Evolutionary conservation across 2,113 vertebrate species (phyloP), one percentile per base, ranked within the genome.

Genomic region (Onychorhynchus coronatus): DNA sequence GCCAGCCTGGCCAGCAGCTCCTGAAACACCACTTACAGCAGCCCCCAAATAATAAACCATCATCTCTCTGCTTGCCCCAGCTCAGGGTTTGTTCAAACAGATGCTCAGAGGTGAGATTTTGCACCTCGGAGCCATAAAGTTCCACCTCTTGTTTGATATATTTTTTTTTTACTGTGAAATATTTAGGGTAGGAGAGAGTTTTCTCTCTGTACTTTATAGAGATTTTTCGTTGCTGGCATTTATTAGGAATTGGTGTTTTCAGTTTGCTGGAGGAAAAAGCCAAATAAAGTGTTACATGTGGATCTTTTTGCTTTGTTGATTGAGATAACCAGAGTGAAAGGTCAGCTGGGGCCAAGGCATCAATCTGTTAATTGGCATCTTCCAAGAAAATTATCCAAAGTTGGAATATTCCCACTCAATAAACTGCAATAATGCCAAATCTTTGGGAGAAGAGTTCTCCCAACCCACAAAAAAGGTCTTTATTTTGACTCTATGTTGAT

Each of bases 221-320:
- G 16, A 8, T 75, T 62, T 81, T 79, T 16, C 2, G 5, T 41
- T 53, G 21, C 44, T 73, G 70, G 14, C 1, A 11, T 71, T 72
- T 63, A 19, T 50, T 16, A 27, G 23, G 14, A 46, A 61, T 6
- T 72, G 33, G 8, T 31, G n/a, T 52, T 73, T 84, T 41, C 22
- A 53, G 18, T 49, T 33, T 87, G 12, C 25, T 62, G 80, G 55
- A 46, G 56, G 47, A 91, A 71, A 68, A 67, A 46, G 19, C 5
- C 47, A 66, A 17, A 14, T 5, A 3, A 31, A 31, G 1, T 15
- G 35, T 7, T 31, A 24, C 0, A 0, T 23, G 42, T 7, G 22
- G 30, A 6, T 41, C 22, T 77, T 44, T 23, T 31, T 76, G 58
- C 55, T 44, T 14, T 71, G 30, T 27, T 78, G 63, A 19, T 12